Evolutionary conservation across 2,113 vertebrate species (phyloP).

Genomic region (Anolis sagrei): DNA sequence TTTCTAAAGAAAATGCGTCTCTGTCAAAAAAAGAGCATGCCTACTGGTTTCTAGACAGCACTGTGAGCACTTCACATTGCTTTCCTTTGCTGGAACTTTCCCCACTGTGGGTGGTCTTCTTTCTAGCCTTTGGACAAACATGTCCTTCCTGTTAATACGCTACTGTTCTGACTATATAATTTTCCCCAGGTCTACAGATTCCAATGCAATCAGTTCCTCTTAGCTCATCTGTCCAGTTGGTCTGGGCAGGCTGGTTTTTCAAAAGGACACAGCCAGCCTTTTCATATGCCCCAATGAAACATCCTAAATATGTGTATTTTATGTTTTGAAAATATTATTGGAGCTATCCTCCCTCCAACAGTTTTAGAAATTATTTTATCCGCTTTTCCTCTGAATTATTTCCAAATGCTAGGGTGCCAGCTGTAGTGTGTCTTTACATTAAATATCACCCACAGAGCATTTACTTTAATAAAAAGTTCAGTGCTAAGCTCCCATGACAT

Average conservation of each 20-base stretch:
- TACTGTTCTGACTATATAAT: background rate
- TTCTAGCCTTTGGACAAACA: too few species aligned
- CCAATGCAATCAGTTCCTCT: background rate
- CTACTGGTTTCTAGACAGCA: background rate
- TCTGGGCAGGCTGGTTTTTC: background rate
- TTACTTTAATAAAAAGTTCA: conserved; percentile 32
- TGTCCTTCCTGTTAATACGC: background rate
- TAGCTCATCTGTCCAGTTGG: background rate
- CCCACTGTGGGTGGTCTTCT: background rate
- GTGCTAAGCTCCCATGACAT: conserved; percentile 5
- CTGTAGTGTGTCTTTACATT: conserved; percentile 17
- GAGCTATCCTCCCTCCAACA: background rate
- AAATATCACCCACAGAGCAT: conserved; percentile 32
- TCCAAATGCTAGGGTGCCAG: background rate
- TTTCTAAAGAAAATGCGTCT: background rate
- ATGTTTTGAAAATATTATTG: background rate
- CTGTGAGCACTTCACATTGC: background rate
- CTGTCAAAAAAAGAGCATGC: background rate
- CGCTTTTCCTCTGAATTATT: background rate
- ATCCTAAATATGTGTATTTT: background rate
- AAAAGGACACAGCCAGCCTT: background rate
- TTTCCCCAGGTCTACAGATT: background rate
- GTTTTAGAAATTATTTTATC: conserved; percentile 13
- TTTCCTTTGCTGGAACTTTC: background rate
- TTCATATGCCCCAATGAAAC: background rate